Evolutionary conservation across 2,113 vertebrate genomes (phyloP).

Genomic region (Manacus vitellinus): DNA sequence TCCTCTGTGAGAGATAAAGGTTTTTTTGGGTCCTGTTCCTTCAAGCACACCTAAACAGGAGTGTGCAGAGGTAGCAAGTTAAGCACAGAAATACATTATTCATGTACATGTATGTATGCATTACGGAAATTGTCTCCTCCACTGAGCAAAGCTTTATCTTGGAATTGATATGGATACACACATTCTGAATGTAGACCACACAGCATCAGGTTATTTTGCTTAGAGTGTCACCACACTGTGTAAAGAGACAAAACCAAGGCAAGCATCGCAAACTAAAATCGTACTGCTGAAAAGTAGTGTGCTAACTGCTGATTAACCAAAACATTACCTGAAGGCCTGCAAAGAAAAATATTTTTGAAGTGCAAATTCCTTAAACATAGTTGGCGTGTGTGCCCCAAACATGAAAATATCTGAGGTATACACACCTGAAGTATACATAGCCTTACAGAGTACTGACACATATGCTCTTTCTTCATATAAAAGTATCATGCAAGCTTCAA

Average conservation of each 20-base stretch:
- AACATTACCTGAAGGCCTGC: neutral
- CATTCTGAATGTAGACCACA: neutral
- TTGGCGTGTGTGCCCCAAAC: neutral
- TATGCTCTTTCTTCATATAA: neutral
- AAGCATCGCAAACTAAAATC: neutral
- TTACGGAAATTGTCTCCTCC: neutral
- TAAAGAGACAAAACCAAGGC: neutral
- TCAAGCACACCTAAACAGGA: neutral
- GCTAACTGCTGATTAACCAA: neutral
- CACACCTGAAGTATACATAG: neutral
- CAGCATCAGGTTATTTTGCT: neutral
- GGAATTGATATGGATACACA: neutral
- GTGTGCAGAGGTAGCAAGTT: neutral
- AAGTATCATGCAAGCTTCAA: neutral
- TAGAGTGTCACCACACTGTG: neutral
- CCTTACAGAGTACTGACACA: fast-evolving
- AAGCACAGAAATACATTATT: neutral
- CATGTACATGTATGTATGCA: neutral
- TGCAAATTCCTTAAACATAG: neutral
- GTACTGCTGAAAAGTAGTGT: neutral
- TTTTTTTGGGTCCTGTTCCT: neutral
- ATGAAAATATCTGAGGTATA: neutral
- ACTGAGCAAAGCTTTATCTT: neutral
- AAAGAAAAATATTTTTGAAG: neutral
- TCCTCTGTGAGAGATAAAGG: neutral